These are phyloP conservation scores for Drosophila kurseongensis DNA, from an alignment of 1,140 invertebrate species.

Conservation along the genomic window DNA sequence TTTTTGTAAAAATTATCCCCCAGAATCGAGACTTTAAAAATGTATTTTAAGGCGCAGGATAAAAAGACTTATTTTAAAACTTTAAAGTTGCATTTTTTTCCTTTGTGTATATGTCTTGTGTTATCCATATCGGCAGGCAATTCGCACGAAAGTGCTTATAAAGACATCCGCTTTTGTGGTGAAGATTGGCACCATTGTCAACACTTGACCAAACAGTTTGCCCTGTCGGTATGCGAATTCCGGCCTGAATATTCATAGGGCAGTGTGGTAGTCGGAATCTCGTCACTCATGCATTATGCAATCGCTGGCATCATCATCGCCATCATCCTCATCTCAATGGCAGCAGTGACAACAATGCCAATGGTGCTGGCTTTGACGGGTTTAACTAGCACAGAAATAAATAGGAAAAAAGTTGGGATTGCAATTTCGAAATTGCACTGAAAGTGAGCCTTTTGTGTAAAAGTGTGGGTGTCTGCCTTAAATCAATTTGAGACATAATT, in stretches of 20 bases:
- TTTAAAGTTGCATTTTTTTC: background rate
- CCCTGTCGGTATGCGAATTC: constrained; percentile 32
- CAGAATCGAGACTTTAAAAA: too few relatives aligned
- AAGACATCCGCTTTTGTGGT: constrained; percentile 55
- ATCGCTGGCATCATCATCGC: constrained; percentile 38
- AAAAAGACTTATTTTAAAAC: too few relatives aligned
- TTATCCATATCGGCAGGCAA: constrained; percentile 21
- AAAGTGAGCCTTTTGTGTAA: constrained; percentile 9
- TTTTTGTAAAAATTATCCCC: too few relatives aligned
- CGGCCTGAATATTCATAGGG: constrained; percentile 68
- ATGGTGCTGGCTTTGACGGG: constrained; percentile 33
- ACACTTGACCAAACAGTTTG: constrained; percentile 53
- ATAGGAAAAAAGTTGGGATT: constrained; percentile 22
- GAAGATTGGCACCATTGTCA: constrained; percentile 69
- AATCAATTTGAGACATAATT: constrained; percentile 41
- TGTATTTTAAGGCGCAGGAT: too few relatives aligned
- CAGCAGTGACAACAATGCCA: constrained; percentile 45
- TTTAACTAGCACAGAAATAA: constrained; percentile 26
- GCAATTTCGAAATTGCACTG: constrained; percentile 44
- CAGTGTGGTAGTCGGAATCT: constrained; percentile 35
- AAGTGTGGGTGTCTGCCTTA: constrained; percentile 7
- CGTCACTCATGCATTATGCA: constrained; percentile 72
- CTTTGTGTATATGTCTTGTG: background rate
- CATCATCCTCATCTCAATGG: constrained; percentile 28
- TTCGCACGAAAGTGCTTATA: constrained; percentile 38